These are phyloP conservation scores for Synodontis membranacea DNA, from an alignment of 2,113 vertebrate genomes.

Conservation along the genomic window DNA sequence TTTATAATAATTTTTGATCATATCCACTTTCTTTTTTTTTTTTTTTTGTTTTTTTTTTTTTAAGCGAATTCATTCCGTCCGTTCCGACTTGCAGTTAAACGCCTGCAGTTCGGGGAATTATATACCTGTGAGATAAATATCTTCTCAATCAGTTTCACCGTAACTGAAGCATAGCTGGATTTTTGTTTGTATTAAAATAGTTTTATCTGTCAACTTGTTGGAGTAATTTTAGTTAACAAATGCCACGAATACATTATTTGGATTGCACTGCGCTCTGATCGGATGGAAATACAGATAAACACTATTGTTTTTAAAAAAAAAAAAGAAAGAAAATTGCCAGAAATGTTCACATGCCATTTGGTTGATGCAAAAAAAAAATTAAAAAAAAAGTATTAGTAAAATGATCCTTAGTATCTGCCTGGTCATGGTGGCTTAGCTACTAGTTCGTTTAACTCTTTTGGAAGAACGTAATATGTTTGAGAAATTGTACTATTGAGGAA, in stretches of 20 bases:
- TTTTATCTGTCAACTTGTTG: no score
- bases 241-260: background rate
- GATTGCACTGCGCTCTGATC: background rate
- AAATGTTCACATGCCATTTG: background rate
- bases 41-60: no score
- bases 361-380: background rate
- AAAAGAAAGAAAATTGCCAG: no score
- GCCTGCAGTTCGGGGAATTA: background rate
- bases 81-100: background rate
- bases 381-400: background rate
- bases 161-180: background rate
- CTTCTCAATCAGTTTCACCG: background rate
- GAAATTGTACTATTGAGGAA: no score
- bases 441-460: background rate
- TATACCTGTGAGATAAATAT: background rate
- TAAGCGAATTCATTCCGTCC: slow-evolving; percentile 56
- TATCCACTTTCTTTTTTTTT: slow-evolving; percentile 75
- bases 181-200: background rate
- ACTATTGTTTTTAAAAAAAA: background rate
- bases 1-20: slow-evolving; percentile 70
- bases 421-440: background rate
- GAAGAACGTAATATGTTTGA: no score
- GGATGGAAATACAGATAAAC: background rate
- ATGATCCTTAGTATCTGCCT: background rate
- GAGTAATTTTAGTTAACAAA: background rate